phyloP scores from a whole-genome alignment of 1,140 invertebrate genomes.

The Hyposmocoma kahamanoa region DNA sequence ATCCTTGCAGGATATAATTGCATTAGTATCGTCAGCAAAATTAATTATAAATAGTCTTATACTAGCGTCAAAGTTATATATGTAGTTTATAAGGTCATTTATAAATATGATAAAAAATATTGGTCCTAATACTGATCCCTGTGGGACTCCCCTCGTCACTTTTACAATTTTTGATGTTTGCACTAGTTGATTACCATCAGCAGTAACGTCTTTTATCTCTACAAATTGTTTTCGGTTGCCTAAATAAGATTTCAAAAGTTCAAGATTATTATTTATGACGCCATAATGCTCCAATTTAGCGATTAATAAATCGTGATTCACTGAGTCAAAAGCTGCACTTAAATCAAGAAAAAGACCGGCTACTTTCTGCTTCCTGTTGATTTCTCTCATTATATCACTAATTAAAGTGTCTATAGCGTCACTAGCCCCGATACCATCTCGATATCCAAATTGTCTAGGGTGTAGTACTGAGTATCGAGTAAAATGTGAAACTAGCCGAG shows the following conservation, averaged over 20 bases:
- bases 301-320: too few species aligned
- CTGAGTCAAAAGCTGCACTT: too few species aligned
- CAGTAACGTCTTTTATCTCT: neutral
- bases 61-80: too few species aligned
- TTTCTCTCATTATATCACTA: neutral
- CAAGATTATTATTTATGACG: too few species aligned
- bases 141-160: neutral
- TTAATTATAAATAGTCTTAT: too few species aligned
- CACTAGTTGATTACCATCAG: neutral
- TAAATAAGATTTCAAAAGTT: too few species aligned
- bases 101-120: conserved; percentile 1
- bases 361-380: conserved; percentile 1
- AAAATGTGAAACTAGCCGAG: conserved; percentile 6
- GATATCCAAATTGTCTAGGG: conserved; percentile 15
- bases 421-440: neutral
- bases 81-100: neutral
- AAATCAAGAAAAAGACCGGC: conserved; percentile 3
- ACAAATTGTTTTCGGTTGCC: conserved; percentile 2
- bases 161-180: neutral
- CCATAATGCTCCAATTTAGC: too few species aligned
- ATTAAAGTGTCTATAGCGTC: conserved; percentile 10
- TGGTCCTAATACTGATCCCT: conserved; percentile 1
- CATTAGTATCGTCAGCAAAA: conserved; percentile 6
- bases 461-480: conserved; percentile 4
- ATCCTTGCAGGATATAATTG: neutral